These are phyloP conservation scores for Formica selysi DNA, from an alignment of 1,140 invertebrate genomes.

Conservation along the genomic window DNA sequence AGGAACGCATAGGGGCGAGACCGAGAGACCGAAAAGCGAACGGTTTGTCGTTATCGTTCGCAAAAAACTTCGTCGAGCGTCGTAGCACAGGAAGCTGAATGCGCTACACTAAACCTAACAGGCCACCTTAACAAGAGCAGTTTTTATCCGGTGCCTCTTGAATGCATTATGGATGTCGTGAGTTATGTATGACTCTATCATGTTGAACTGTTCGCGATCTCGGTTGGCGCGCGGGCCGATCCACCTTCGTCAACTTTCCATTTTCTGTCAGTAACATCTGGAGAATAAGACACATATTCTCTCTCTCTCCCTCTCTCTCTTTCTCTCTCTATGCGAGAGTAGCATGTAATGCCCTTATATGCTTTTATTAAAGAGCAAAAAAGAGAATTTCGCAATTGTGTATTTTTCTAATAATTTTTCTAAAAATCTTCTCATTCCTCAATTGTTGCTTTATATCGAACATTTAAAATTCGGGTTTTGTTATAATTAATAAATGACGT, in stretches of 20 bases:
- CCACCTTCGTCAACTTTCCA: conserved; percentile 1
- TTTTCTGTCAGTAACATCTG: neutral
- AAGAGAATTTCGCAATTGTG: neutral
- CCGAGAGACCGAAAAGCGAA: conserved; percentile 31
- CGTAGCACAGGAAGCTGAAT: conserved; percentile 68
- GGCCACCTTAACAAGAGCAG: conserved; percentile 76
- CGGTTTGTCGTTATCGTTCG: conserved; percentile 73
- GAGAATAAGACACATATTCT: neutral
- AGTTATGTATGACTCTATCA: conserved; percentile 85
- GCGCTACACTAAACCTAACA: conserved; percentile 78
- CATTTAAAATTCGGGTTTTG: conserved; percentile 20
- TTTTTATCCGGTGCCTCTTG: conserved; percentile 78
- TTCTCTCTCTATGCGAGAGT: no score
- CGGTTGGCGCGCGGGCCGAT: conserved; percentile 60
- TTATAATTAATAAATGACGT: conserved; percentile 23
- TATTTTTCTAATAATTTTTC: neutral
- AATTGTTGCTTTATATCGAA: neutral
- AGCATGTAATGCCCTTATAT: neutral
- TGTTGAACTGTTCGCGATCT: conserved; percentile 61
- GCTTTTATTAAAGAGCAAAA: neutral
- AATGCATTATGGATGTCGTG: conserved; percentile 85
- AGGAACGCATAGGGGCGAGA: neutral
- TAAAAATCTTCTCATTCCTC: neutral
- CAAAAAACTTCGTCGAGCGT: conserved; percentile 65
- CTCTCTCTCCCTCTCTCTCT: no score